phyloP scores from a whole-genome alignment of 2,888 invertebrate genomes.

The Diachrysia chrysitis region DNA sequence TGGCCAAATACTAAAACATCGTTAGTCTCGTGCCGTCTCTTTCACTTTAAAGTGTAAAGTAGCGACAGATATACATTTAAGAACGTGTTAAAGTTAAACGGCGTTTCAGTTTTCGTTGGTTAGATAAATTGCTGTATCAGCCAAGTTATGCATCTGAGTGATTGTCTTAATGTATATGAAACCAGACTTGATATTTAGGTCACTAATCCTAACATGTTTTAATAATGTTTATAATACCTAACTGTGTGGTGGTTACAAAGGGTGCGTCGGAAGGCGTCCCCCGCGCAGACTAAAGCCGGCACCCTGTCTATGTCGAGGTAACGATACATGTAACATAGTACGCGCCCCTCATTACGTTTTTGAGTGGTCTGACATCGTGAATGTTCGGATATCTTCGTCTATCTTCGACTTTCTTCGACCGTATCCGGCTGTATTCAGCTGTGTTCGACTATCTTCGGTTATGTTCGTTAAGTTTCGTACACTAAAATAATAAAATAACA shows the following conservation, averaged over 20 bases:
- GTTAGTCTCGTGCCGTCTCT: too few relatives aligned
- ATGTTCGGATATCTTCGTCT: background rate
- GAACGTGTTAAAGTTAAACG: too few relatives aligned
- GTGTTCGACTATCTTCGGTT: too few relatives aligned
- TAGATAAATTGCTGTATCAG: too few relatives aligned
- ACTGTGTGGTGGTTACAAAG: constrained; percentile 81
- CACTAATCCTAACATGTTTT: constrained; percentile 22
- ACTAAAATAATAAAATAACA: too few relatives aligned
- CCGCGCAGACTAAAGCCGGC: constrained; percentile 89
- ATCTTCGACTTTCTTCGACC: background rate
- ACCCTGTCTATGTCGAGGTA: constrained; percentile 91
- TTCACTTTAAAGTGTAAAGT: too few relatives aligned
- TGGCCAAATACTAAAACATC: too few relatives aligned
- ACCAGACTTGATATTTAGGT: background rate
- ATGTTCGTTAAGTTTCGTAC: background rate
- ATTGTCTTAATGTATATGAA: too few relatives aligned
- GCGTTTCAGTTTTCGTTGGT: too few relatives aligned
- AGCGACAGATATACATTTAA: too few relatives aligned
- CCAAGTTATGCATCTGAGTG: too few relatives aligned
- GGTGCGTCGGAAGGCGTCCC: constrained; percentile 93
- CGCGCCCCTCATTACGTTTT: constrained; percentile 15
- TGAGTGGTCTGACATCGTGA: background rate
- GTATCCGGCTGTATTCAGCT: background rate
- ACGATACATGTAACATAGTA: constrained; percentile 58
- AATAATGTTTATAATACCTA: constrained; percentile 66